Conservation (phyloP, 2,113 vertebrate species). For the Scatophagus argus region DNA sequence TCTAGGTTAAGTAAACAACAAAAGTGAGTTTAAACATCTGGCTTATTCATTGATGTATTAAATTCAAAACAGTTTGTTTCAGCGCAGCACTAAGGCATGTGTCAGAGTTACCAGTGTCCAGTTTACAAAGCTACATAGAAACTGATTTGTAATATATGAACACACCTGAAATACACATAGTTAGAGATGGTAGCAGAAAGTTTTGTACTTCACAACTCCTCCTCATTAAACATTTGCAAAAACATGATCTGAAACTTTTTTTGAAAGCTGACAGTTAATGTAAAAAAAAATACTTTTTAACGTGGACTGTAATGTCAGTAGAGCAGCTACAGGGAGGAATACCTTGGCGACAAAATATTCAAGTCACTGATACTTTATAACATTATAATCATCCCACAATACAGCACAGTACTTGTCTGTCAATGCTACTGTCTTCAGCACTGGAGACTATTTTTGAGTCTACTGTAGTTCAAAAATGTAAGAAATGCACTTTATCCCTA, state of each 20-base stretch:
- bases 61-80: slow-evolving; percentile 10
- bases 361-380: no score
- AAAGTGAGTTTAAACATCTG: background rate
- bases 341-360: background rate
- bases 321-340: background rate
- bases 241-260: no score
- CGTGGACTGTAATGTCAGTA: background rate
- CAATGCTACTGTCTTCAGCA: background rate
- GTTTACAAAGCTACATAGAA: background rate
- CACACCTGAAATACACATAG: background rate
- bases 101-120: background rate
- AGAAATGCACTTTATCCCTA: background rate
- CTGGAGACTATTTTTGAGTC: background rate
- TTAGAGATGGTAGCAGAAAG: background rate
- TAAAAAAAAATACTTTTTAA: background rate
- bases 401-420: background rate
- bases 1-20: background rate
- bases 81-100: background rate
- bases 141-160: slow-evolving; percentile 7
- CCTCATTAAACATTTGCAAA: background rate
- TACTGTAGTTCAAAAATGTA: background rate
- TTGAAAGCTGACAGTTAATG: background rate
- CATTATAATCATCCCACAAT: background rate
- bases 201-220: background rate
- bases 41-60: background rate